These are phyloP conservation scores for Euura lappo DNA, from an alignment of 1,140 invertebrate species.

Conservation along the genomic window DNA sequence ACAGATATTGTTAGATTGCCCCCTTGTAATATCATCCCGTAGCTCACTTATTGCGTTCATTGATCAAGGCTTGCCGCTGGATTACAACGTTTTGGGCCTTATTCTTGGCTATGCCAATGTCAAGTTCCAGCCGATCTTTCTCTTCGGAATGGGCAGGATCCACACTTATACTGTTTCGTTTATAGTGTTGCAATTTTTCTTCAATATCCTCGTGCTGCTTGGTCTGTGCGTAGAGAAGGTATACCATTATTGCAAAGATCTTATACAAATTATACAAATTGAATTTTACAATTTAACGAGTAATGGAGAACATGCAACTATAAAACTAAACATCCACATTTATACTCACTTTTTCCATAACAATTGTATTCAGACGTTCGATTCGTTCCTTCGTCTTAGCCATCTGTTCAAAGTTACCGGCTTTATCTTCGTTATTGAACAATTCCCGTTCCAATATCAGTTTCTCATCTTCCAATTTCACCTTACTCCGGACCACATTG, in stretches of 20 bases:
- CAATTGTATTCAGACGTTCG: slow-evolving; percentile 8
- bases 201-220: slow-evolving; percentile 17
- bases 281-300: not conserved
- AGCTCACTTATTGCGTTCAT: slow-evolving; percentile 34
- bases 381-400: slow-evolving; percentile 23
- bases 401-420: slow-evolving; percentile 21
- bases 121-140: slow-evolving; percentile 25
- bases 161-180: slow-evolving; percentile 17
- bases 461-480: slow-evolving; percentile 34
- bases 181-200: slow-evolving; percentile 22
- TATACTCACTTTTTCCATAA: slow-evolving; percentile 22
- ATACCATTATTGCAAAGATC: not conserved
- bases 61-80: slow-evolving; percentile 19
- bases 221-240: not conserved
- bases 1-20: not conserved
- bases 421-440: slow-evolving; percentile 20
- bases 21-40: not conserved
- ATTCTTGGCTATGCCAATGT: slow-evolving; percentile 17
- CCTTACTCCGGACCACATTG: slow-evolving; percentile 31
- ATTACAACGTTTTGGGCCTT: slow-evolving; percentile 22
- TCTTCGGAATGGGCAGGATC: slow-evolving; percentile 25
- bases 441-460: slow-evolving; percentile 28
- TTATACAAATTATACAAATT: not conserved
- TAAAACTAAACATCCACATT: not conserved
- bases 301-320: not conserved